A percentile compares a stretch with the other conserved stretches of the same genome.
phyloP scores from a whole-genome alignment of 2,888 invertebrate species.

The Fragum whitleyi region DNA sequence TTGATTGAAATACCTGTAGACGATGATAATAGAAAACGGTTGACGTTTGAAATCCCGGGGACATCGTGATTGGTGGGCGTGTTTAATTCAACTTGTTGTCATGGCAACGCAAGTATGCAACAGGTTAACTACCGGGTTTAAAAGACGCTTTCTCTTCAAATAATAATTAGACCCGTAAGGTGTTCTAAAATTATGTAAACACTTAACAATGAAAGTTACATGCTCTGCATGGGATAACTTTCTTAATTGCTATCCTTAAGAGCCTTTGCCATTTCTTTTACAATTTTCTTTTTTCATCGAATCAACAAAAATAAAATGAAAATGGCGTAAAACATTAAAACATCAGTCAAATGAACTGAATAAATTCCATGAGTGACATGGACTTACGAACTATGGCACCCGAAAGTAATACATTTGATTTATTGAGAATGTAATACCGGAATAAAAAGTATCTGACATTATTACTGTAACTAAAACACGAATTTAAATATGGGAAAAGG shows the following conservation, averaged over 20 bases:
- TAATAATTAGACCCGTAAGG: slow-evolving; percentile 19
- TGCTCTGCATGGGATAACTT: neutral
- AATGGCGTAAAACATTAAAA: too few species aligned
- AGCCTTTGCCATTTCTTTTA: neutral
- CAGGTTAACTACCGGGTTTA: slow-evolving; percentile 18
- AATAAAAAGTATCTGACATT: too few species aligned
- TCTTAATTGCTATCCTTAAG: neutral
- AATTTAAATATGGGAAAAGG: too few species aligned
- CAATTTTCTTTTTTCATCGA: neutral
- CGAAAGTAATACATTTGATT: too few species aligned
- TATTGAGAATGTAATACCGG: too few species aligned
- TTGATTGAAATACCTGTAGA: neutral
- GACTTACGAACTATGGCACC: too few species aligned
- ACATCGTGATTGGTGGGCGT: slow-evolving; percentile 23
- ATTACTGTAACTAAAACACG: too few species aligned
- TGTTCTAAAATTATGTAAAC: slow-evolving; percentile 14
- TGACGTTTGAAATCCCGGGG: slow-evolving; percentile 21
- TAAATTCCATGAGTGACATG: too few species aligned
- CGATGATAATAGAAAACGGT: slow-evolving; percentile 4
- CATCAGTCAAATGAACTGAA: too few species aligned
- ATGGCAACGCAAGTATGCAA: slow-evolving; percentile 3
- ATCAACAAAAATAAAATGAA: neutral
- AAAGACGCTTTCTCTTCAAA: neutral
- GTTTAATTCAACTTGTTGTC: neutral
- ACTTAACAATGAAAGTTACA: slow-evolving; percentile 7